Evolutionary conservation across 2,797 vertebrate species (phyloP).

Genomic region (Netta rufina): DNA sequence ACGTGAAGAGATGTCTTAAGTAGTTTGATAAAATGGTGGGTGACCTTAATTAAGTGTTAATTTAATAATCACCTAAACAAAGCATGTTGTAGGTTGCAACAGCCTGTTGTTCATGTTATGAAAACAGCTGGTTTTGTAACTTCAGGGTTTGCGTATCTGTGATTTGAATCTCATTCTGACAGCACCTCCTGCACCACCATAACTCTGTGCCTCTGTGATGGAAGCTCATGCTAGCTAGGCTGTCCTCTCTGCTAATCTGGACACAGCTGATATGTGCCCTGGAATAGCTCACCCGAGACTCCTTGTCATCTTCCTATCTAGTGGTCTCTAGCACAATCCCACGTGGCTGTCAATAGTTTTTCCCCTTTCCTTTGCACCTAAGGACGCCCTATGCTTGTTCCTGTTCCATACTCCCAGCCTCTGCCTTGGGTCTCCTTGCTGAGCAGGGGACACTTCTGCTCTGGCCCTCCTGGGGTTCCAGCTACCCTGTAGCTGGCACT

Average conservation of each 20-base stretch:
- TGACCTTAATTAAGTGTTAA: conserved; percentile 18
- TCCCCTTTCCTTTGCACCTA: not conserved
- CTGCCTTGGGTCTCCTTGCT: not conserved
- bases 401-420: not conserved
- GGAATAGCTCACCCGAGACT: not conserved
- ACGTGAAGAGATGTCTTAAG: not conserved
- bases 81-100: not conserved
- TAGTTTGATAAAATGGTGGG: not conserved
- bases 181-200: not conserved
- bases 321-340: not conserved
- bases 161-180: not conserved
- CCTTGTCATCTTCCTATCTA: not conserved
- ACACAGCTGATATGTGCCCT: not conserved
- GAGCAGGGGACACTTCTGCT: accelerated
- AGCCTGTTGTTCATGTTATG: not conserved
- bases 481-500: not conserved
- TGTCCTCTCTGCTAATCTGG: not conserved
- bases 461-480: not conserved
- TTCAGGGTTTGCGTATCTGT: not conserved
- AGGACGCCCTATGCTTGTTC: not conserved
- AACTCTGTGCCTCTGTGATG: not conserved
- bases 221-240: not conserved
- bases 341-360: not conserved
- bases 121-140: not conserved
- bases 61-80: not conserved